Evolutionary conservation across 1,140 invertebrate genomes (phyloP), one percentile per base, ranked within the genome.

Genomic region (Drosophila sechellia): DNA sequence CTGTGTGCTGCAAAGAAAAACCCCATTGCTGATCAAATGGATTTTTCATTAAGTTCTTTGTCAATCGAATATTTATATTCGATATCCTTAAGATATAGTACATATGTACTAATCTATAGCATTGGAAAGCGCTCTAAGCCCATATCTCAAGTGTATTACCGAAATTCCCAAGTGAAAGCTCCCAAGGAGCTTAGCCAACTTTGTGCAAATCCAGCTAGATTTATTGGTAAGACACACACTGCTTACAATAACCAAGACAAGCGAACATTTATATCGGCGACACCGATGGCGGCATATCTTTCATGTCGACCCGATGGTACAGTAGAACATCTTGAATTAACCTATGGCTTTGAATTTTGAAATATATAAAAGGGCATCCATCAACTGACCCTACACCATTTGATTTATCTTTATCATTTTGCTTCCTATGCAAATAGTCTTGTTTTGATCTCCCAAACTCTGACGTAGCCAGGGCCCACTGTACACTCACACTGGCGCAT

Each of bases 141-240:
- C 11, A 25, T 39, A 34, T 31, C 56, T 31, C 59, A 22, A 10
- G 13, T 15, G 25, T 10, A 37, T 27, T 37, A 3, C 8, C 22
- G 31, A 35, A 40, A 35, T 25, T 31, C 13, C 12, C 56, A 39
- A 40, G 43, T 46, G 58, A 65, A 65, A 65, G 60, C 39, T 11
- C 11, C 27, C 55, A 63, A 63, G 55, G 60, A 64, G 55, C 54
- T 59, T 34, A 20, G 35, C 15, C 52, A 61, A 57, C 35, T 61
- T 57, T 60, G 55, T 37, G 58, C 58, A 61, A 61, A 61, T 61
- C 59, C 53, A 42, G 53, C 11, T n/a, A 59, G 60, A 59, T 63
- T 45, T 64, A 59, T 60, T 17, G 55, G 8, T 15, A 42, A 45
- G n/a, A 35, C 39, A 59, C 35, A 61, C 35, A 54, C 52, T 42